Evolutionary conservation across 2,113 vertebrate species (phyloP), one percentile per base, ranked within the genome.

Genomic region (Muscicapa adusta): DNA sequence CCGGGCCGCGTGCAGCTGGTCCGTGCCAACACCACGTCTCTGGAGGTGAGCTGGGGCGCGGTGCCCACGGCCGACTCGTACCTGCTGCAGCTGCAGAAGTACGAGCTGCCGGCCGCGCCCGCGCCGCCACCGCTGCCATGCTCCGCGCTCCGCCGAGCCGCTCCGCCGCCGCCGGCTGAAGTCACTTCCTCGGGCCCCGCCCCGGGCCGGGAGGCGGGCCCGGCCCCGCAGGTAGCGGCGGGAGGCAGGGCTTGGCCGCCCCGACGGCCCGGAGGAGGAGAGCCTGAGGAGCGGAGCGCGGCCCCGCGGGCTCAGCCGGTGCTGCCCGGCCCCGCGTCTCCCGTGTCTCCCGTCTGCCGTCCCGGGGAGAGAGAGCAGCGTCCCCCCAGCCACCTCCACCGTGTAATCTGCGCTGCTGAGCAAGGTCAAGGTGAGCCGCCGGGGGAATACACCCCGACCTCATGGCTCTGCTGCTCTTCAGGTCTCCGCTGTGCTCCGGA

Each of bases 181-280:
- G 93, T 94, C 95, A 78, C 92, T 96, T 96, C 95, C 96, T 89
- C 91, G 76, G 18, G 89, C 94, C 9, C 85, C 96, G 91, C 96
- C 93, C 50, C 85, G 67, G 61, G 40, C 60, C 16, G 40, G 48
- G 83, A 48, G 78, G 84, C 54, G 67, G 76, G 26, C 22, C 51
- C 53, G 18, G 58, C 12, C 45, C n/a, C 72, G 71, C 76, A 90
- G 82, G 82, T 71, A 77, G 5, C 23, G 24, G 31, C 4, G 17
- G 14, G 18, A 22, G 65, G 65, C 15, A 1, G 29, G 12, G 18
- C 43, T 28, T 2, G 15, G 15, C 19, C 14, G 19, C 8, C 29
- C 33, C 33, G 14, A 5, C 5, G 8, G 5, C 3, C 16, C 23
- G 3, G 18, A 4, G 15, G 7, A 19, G 33, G 9, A 45, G 25